Evolutionary conservation across 1,140 invertebrate species (phyloP).

Genomic region (Adoxophyes honmai): DNA sequence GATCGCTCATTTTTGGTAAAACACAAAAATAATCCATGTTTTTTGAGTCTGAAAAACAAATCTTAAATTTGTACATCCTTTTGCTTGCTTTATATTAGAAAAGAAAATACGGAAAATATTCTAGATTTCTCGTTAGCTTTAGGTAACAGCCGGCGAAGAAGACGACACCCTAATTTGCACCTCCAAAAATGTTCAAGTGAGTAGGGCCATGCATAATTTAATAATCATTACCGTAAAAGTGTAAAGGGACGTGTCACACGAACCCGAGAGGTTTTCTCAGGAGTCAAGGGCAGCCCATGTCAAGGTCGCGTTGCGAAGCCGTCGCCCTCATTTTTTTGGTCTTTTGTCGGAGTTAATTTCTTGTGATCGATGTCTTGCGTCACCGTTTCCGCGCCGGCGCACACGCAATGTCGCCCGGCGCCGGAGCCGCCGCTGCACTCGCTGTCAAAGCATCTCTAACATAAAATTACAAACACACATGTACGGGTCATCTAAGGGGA

Average conservation of each 20-base stretch:
- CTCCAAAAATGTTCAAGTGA: neutral
- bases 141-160: no score
- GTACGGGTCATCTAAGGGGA: neutral
- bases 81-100: no score
- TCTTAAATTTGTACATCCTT: no score
- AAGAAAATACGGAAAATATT: no score
- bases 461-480: neutral
- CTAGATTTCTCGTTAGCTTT: no score
- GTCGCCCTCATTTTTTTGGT: constrained; percentile 52
- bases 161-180: no score
- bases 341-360: constrained; percentile 55
- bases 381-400: constrained; percentile 55
- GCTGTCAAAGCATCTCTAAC: neutral
- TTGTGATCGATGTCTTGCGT: constrained; percentile 57
- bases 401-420: constrained; percentile 32
- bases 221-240: neutral
- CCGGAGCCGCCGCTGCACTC: neutral
- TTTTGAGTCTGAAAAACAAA: no score
- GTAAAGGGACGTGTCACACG: neutral
- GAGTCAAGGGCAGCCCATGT: constrained; percentile 59
- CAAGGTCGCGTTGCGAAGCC: constrained; percentile 62
- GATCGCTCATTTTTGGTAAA: no score
- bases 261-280: constrained; percentile 40
- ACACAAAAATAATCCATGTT: no score
- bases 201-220: neutral